Conservation (phyloP, 2,888 invertebrate species). For the Macaria notata region DNA sequence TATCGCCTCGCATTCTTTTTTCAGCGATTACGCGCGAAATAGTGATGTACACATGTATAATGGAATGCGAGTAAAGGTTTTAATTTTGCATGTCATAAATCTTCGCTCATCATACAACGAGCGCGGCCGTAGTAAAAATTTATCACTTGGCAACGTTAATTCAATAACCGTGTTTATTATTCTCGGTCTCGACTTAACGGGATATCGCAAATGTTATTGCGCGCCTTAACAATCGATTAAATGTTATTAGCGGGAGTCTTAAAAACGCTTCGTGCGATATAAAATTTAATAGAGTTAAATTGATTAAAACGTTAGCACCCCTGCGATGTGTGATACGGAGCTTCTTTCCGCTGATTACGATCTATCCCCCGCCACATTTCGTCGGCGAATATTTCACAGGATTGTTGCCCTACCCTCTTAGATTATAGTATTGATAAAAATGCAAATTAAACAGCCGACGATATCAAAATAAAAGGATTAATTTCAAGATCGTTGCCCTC, state of each 20-base stretch:
- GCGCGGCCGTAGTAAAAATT: conserved; percentile 17
- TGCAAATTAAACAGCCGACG: conserved; percentile 70
- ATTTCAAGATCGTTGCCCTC: conserved; percentile 64
- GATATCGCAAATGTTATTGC: conserved; percentile 20
- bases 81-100: conserved; percentile 23
- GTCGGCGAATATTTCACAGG: conserved; percentile 72
- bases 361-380: conserved; percentile 60
- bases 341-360: conserved; percentile 42
- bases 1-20: conserved; percentile 32
- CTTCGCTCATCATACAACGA: conserved; percentile 10
- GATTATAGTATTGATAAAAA: conserved; percentile 74
- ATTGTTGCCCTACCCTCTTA: conserved; percentile 66
- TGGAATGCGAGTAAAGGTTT: conserved; percentile 18
- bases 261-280: background rate
- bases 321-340: conserved; percentile 37
- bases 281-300: conserved; percentile 11
- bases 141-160: conserved; percentile 12
- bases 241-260: conserved; percentile 1
- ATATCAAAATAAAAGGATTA: conserved; percentile 72
- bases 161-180: conserved; percentile 19
- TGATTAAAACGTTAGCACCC: conserved; percentile 18
- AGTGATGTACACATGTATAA: conserved; percentile 24
- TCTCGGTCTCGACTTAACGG: conserved; percentile 6
- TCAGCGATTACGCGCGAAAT: conserved; percentile 25
- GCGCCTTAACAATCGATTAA: conserved; percentile 36